Base-by-base conservation (phyloP, 1,140 invertebrate species). In the Plodia interpunctella region DNA sequence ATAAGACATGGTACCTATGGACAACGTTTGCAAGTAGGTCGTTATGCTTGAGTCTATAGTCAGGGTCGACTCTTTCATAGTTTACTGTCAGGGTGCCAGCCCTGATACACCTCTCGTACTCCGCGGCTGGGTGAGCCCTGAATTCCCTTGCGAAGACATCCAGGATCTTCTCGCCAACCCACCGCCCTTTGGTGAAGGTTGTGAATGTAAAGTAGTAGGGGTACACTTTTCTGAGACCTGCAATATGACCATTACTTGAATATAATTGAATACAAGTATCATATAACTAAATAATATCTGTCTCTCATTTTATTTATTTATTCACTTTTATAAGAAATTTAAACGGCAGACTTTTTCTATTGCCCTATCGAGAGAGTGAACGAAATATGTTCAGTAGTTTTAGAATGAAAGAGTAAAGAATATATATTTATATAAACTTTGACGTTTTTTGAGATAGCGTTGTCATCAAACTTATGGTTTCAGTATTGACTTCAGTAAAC, bases 131-230 rank as follows among this genome's bases (percentile, higher is more conserved):
- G 90, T 98, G 96, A 3, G 97, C 96, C 10, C 96, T 91, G 82
- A 99, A 99, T 90, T 99, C 98, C 58, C 95, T 91, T 0, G 94
- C 94, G 87, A 99, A 99, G 15, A 99, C 97, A 74, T 99, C 98
- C 50, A 98, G 91, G 51, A 99, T 95, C 77, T 96, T 95, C 79
- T 97, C 95, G 15, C 97, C 97, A 4, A 99, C 94, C 99, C 98
- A 99, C 65, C 98, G 93, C 0, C 97, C 97, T 91, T 99, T 99
- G 11, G 97, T 98, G 90, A 98, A 98, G 9, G 98, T 98, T 51
- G 96, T 97, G 90, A 99, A 99, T 11, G 96, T 98, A 90, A 97
- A 99, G 88, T 98, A 98, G 91, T 99, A 99, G 0, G 98, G 98
- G 86, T 98, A 98, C 0, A 99, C 98, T 92, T 99, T 99, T 59